Conservation (phyloP, 2,797 vertebrate genomes). For the Anas capensis region DNA sequence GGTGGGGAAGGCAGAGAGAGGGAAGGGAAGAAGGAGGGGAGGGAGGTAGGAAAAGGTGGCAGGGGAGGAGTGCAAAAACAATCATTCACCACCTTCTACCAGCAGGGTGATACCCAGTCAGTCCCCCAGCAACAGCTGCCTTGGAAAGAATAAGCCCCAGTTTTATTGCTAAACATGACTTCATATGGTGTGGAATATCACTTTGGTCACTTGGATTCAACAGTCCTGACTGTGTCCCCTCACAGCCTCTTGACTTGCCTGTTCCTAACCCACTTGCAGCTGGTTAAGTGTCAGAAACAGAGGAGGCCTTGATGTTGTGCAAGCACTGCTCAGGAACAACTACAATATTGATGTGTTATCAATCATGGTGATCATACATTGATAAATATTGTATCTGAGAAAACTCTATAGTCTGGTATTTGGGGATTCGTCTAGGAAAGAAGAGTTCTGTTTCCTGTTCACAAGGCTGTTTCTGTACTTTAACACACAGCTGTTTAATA, state of each 20-base stretch:
- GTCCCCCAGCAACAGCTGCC: not conserved
- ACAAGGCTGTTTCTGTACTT: not conserved
- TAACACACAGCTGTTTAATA: not conserved
- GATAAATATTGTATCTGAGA: not conserved
- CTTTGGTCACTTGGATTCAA: not conserved
- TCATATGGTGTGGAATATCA: not conserved
- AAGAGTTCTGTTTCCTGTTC: not conserved
- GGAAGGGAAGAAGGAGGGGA: too few relatives aligned
- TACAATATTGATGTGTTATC: not conserved
- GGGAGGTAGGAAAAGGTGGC: rapidly evolving
- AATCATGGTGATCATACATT: not conserved
- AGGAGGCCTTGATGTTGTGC: not conserved
- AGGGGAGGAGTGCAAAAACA: not conserved
- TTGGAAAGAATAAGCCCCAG: not conserved
- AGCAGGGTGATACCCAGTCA: too few relatives aligned
- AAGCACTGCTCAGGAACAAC: not conserved
- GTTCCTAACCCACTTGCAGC: not conserved
- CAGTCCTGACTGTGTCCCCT: not conserved
- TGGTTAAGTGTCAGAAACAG: not conserved
- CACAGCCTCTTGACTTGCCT: not conserved
- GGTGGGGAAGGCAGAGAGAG: too few relatives aligned
- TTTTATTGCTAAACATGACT: not conserved
- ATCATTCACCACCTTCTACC: not conserved
- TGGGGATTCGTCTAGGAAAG: not conserved
- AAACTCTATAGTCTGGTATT: not conserved